Conservation (phyloP, 2,797 vertebrate species). For the Acanthornis magna region DNA sequence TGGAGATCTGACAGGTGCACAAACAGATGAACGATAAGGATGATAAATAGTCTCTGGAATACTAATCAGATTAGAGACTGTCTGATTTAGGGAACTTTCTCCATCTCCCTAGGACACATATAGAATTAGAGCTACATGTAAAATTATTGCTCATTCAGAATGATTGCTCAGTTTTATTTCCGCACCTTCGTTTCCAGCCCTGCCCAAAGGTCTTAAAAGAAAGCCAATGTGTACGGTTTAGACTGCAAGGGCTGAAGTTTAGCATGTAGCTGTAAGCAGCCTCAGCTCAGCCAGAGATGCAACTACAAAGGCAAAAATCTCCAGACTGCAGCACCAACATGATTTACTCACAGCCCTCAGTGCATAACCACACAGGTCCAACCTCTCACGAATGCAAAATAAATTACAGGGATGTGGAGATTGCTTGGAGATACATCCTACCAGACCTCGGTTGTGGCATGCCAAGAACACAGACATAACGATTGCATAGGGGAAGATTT, state of each 20-base stretch:
- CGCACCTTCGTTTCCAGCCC: neutral
- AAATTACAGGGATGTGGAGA: neutral
- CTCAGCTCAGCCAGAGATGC: neutral
- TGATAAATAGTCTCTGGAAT: slow-evolving; percentile 31
- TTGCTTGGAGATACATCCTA: neutral
- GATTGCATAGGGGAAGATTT: neutral
- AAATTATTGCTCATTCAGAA: neutral
- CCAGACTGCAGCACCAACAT: neutral
- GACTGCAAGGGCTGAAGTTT: neutral
- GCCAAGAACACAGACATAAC: neutral
- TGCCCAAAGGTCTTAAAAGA: neutral
- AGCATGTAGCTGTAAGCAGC: neutral
- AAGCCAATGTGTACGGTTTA: neutral
- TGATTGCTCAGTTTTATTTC: neutral
- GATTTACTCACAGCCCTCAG: neutral
- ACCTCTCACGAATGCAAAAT: neutral
- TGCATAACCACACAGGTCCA: neutral
- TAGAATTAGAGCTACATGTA: neutral
- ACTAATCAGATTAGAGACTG: slow-evolving; percentile 31
- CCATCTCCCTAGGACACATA: neutral
- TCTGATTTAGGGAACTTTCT: neutral
- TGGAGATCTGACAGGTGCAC: slow-evolving; percentile 39
- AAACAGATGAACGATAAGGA: neutral
- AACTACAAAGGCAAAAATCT: neutral
- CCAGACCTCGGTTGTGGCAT: fast-evolving